Percentiles rank a stretch among this genome's conserved stretches.
These are phyloP conservation scores for Prunella fulvescens DNA, from an alignment of 2,113 vertebrate species.

Conservation along the genomic window DNA sequence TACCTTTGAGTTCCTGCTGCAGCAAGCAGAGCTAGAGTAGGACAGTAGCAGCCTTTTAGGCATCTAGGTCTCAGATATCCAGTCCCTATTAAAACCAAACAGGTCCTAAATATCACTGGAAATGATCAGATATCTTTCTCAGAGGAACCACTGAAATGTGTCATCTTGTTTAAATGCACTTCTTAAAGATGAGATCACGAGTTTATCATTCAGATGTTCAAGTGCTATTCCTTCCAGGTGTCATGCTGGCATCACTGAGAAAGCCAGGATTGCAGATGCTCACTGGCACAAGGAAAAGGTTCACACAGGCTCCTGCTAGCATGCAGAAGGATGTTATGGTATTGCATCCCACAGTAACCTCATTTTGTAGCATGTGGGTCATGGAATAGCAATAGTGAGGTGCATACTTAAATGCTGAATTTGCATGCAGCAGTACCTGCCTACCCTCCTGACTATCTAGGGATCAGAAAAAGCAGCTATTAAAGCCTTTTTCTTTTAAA, in stretches of 20 bases:
- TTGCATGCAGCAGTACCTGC: background rate
- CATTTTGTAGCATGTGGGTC: background rate
- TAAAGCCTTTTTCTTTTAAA: background rate
- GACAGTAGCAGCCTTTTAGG: background rate
- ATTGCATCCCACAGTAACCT: background rate
- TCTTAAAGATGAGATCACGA: background rate
- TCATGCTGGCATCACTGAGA: background rate
- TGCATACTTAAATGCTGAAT: background rate
- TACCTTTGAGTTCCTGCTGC: background rate
- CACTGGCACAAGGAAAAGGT: background rate
- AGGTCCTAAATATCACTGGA: background rate
- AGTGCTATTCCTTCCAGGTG: background rate
- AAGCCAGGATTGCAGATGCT: background rate
- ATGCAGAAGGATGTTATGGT: background rate
- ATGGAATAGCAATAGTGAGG: fast-evolving
- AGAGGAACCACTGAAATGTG: background rate
- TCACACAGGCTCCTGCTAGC: background rate
- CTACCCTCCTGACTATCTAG: background rate
- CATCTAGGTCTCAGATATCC: background rate
- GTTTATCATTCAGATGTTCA: background rate
- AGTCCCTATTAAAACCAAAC: background rate
- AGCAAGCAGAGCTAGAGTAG: background rate
- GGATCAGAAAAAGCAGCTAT: background rate
- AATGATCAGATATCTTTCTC: background rate
- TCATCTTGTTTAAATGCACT: background rate